Conservation (phyloP, 1,140 invertebrate genomes). For the Pogonognathellus flavescens region DNA sequence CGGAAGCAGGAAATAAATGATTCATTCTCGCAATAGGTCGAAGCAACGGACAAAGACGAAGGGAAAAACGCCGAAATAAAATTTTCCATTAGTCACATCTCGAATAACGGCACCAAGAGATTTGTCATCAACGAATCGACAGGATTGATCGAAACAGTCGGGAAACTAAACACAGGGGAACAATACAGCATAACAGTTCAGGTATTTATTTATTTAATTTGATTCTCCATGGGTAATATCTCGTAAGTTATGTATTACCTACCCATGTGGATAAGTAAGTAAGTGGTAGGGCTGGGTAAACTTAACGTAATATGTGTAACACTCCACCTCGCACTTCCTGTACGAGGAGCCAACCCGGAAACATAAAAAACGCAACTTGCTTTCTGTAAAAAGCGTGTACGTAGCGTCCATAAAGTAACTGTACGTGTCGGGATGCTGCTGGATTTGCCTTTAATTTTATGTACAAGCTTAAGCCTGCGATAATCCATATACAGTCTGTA, state of each 20-base stretch:
- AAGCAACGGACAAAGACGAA: conserved; percentile 87
- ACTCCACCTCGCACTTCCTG: conserved; percentile 38
- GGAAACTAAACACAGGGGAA: conserved; percentile 85
- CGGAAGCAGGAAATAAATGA: too few species aligned
- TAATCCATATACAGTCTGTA: not conserved
- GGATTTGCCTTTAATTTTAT: not conserved
- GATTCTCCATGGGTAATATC: too few species aligned
- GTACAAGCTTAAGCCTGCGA: not conserved
- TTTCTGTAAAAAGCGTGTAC: not conserved
- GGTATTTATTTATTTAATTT: conserved; percentile 71
- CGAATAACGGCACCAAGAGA: conserved; percentile 87
- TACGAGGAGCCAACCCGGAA: conserved; percentile 18
- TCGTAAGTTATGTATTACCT: too few species aligned
- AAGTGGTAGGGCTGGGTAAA: not conserved
- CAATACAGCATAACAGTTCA: conserved; percentile 90
- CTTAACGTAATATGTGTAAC: not conserved
- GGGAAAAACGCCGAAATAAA: conserved; percentile 85
- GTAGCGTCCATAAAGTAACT: too few species aligned
- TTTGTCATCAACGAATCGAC: conserved; percentile 86
- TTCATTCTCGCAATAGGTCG: conserved; percentile 72
- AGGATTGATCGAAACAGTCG: conserved; percentile 78
- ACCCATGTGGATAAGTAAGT: too few species aligned
- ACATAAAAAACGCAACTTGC: conserved; percentile 40
- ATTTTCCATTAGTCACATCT: conserved; percentile 89
- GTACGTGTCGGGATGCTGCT: not conserved